A percentile compares a stretch with the other conserved stretches of the same genome.
Conservation (phyloP, 2,797 vertebrate species). For the Heterohyrax brucei region DNA sequence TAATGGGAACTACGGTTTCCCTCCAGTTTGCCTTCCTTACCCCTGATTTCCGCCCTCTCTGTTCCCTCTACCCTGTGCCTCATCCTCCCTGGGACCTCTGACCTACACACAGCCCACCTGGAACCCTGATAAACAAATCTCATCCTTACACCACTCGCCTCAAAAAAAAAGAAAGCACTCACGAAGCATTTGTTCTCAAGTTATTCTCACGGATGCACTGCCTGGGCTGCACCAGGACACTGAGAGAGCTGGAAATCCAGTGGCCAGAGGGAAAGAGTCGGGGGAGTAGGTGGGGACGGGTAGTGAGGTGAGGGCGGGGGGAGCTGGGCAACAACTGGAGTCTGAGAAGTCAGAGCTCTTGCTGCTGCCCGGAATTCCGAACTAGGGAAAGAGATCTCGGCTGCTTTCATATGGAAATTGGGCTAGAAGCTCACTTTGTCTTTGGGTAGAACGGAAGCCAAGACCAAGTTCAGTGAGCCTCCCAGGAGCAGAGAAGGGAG, state of each 20-base stretch:
- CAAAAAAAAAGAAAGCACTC: neutral
- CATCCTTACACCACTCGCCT: neutral
- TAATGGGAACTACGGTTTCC: slow-evolving; percentile 31
- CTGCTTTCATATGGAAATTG: slow-evolving; percentile 92
- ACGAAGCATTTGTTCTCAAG: neutral
- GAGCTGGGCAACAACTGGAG: slow-evolving; percentile 50
- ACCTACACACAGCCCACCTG: neutral
- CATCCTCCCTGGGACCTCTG: neutral
- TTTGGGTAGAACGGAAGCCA: slow-evolving; percentile 89
- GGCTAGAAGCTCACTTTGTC: slow-evolving; percentile 88
- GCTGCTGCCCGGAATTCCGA: slow-evolving; percentile 88
- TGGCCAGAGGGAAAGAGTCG: neutral
- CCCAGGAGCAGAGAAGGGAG: slow-evolving; percentile 84
- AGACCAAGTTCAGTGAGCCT: slow-evolving; percentile 92
- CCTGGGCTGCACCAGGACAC: neutral
- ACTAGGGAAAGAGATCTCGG: slow-evolving; percentile 84
- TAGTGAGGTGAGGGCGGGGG: neutral
- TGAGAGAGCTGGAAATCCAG: neutral
- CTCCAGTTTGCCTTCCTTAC: slow-evolving; percentile 2
- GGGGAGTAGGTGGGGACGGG: neutral
- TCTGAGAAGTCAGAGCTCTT: slow-evolving; percentile 72
- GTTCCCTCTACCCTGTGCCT: neutral
- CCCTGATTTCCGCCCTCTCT: neutral
- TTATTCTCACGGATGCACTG: neutral
- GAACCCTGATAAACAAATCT: slow-evolving; percentile 4